Conservation (phyloP, 2,113 vertebrate genomes). For the Heteronetta atricapilla region DNA sequence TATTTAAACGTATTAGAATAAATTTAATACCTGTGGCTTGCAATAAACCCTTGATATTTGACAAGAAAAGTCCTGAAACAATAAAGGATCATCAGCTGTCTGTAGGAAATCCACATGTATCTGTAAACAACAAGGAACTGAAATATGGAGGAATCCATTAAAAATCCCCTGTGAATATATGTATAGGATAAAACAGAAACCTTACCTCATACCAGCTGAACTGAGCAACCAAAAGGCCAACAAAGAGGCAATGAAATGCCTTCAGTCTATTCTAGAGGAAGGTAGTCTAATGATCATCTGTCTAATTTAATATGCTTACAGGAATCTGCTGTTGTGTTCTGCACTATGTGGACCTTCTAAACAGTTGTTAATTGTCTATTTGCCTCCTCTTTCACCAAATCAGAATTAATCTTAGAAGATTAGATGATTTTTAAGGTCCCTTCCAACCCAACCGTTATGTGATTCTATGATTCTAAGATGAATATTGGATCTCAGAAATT, state of each 20-base stretch:
- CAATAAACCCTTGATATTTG: constrained; percentile 34
- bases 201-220: not conserved
- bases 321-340: not conserved
- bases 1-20: constrained; percentile 22
- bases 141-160: not conserved
- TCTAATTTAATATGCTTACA: not conserved
- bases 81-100: not conserved
- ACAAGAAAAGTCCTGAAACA: not conserved
- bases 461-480: not conserved
- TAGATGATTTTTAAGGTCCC: not conserved
- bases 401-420: not conserved
- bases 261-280: not conserved
- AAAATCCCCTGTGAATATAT: not conserved
- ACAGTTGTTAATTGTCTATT: not conserved
- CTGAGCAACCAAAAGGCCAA: not conserved
- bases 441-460: not conserved
- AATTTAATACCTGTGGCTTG: not conserved
- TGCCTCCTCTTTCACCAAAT: not conserved
- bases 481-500: not conserved
- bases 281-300: not conserved
- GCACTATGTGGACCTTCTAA: not conserved
- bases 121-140: not conserved
- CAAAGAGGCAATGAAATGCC: not conserved
- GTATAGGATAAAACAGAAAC: not conserved
- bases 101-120: not conserved